These are phyloP conservation scores for Ammodytes dubius DNA, from an alignment of 2,113 vertebrate species.

Conservation along the genomic window DNA sequence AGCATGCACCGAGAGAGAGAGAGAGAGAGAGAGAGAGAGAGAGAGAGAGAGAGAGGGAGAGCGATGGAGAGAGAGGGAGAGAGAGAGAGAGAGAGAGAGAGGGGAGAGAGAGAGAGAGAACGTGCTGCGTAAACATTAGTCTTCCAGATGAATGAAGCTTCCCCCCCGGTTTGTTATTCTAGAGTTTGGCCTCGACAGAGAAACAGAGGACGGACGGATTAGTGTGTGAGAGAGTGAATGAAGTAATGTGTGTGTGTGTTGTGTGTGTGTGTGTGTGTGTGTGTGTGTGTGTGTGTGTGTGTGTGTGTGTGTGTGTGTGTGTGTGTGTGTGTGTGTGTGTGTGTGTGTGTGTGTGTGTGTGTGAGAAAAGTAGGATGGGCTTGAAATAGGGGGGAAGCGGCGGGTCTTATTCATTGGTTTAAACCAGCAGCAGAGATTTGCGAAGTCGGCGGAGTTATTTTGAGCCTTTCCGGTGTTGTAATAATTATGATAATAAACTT, in stretches of 20 bases:
- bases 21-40: not conserved
- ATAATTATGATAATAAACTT: not conserved
- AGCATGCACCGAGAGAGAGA: not conserved
- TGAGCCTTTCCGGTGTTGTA: not conserved
- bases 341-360: too few relatives aligned
- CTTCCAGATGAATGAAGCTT: conserved; percentile 56
- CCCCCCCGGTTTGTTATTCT: conserved; percentile 56
- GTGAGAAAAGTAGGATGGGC: conserved; percentile 20
- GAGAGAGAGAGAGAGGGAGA: not conserved
- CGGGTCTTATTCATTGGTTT: not conserved
- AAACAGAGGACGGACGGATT: conserved; percentile 56
- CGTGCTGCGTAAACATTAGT: conserved; percentile 53
- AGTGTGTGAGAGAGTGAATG: conserved; percentile 38
- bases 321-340: too few relatives aligned
- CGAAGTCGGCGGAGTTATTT: not conserved
- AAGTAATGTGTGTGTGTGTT: not conserved
- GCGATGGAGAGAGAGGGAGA: not conserved
- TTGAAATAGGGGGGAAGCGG: not conserved
- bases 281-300: too few relatives aligned
- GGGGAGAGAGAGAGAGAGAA: conserved; percentile 14
- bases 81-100: not conserved
- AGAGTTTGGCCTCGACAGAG: conserved; percentile 43
- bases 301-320: too few relatives aligned
- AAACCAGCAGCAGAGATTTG: not conserved
- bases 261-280: too few relatives aligned